Base-by-base conservation (phyloP, 2,888 invertebrate genomes). In the Steinernema carpocapsae region DNA sequence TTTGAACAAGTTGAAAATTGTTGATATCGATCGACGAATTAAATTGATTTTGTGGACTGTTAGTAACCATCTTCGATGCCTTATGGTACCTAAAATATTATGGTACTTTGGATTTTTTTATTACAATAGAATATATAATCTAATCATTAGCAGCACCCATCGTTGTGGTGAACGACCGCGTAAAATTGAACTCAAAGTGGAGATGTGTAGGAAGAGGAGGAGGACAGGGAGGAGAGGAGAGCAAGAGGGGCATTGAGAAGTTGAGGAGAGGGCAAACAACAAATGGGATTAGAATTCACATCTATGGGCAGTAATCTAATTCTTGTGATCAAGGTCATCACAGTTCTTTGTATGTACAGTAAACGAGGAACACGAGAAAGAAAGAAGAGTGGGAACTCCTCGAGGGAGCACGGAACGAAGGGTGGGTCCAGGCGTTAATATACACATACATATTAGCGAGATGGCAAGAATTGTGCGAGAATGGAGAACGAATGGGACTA, bases 281-380 rank as follows among this genome's bases (percentile, higher is more conserved):
- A 52, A 19, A 24, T 10, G 48, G 32, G 64, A 64, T 64, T 64
- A 64, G 64, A 64, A 17, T 64, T 64, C 26, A 29, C 64, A 17
- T 64, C 64, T 64, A 64, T 32, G 14, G 64, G 64, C 64, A 64
- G 64, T 64, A 64, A 64, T 64, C 64, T 64, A 64, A 64, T 64
- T 64, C 64, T 29, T 17, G 32, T 64, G 64, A 64, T 64, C 64
- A 64, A 64, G 64, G 64, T 26, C 64, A 64, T 37, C 37, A 37
- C 37, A 37, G 3, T 37, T 6, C 64, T 56, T 56, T 22, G 32
- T 64, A 64, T 64, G 64, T 64, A 64, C 64, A 64, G 12, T 26
- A 64, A 64, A 64, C 22, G 37, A 56, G 6, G 56, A 19, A 26
- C n/a, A n/a, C n/a, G n/a, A n/a, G n/a, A n/a, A n/a, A n/a, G n/a